Percentiles rank a stretch among this genome's conserved stretches.
Conservation (phyloP, 2,888 invertebrate species). For the Mallateleia sp. region DNA sequence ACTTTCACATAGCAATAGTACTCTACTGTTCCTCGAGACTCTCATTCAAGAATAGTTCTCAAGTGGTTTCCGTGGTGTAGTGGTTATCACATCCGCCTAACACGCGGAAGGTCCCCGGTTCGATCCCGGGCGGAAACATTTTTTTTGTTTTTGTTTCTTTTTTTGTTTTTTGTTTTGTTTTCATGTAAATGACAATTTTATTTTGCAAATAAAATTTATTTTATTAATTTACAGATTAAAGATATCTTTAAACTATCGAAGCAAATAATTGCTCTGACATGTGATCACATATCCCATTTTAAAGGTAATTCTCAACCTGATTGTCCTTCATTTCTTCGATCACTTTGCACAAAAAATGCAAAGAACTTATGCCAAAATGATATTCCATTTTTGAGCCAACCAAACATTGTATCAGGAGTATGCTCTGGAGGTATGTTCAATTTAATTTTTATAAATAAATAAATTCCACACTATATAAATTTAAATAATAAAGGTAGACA, state of each 20-base stretch:
- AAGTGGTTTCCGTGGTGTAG: conserved; percentile 95
- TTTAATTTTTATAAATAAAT: conserved; percentile 51
- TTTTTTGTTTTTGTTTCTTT: too few relatives aligned
- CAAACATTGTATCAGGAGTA: conserved; percentile 87
- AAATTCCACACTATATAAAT: too few relatives aligned
- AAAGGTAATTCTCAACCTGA: conserved; percentile 80
- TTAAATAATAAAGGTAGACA: too few relatives aligned
- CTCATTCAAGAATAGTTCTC: too few relatives aligned
- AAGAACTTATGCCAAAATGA: conserved; percentile 74
- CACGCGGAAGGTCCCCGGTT: conserved; percentile 91
- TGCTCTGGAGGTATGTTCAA: conserved; percentile 88
- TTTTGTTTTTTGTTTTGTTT: too few relatives aligned
- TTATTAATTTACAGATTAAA: conserved; percentile 82
- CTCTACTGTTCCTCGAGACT: too few relatives aligned
- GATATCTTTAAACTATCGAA: conserved; percentile 82
- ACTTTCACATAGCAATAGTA: too few relatives aligned
- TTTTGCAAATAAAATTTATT: conserved; percentile 38
- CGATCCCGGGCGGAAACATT: conserved; percentile 91
- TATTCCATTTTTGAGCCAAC: conserved; percentile 83
- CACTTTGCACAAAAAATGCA: conserved; percentile 82
- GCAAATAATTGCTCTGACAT: conserved; percentile 82
- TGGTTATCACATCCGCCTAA: conserved; percentile 95
- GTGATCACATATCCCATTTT: conserved; percentile 84
- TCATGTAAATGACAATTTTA: conserved; percentile 22
- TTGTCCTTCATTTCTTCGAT: conserved; percentile 83